These are phyloP conservation scores for Melanogrammus aeglefinus DNA, from an alignment of 2,797 vertebrate species.

Conservation along the genomic window DNA sequence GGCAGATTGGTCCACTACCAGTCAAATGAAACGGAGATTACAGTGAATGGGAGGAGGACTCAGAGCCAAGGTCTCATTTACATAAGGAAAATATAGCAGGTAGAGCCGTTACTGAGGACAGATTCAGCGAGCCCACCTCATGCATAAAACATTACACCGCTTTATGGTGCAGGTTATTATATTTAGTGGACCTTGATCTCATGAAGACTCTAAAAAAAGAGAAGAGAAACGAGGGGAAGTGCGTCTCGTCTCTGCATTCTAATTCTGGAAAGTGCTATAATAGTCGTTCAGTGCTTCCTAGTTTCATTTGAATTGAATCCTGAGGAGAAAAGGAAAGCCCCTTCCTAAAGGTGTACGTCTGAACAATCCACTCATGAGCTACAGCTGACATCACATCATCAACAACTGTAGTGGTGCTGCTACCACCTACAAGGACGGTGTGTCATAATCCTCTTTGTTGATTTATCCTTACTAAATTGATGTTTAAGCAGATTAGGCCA, in stretches of 20 bases:
- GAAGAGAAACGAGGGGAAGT: conserved; percentile 11
- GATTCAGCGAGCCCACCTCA: conserved; percentile 62
- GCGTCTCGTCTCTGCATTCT: conserved; percentile 16
- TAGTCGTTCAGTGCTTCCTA: conserved; percentile 9
- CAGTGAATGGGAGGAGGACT: conserved; percentile 42
- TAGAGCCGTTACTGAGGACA: conserved; percentile 57
- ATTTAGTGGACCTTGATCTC: conserved; percentile 54
- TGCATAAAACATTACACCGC: conserved; percentile 68
- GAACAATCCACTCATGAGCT: neutral
- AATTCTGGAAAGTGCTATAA: neutral
- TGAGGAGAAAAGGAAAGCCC: neutral
- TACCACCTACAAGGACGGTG: neutral
- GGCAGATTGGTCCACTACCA: conserved; percentile 31
- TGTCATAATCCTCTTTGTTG: neutral
- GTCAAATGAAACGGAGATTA: conserved; percentile 69
- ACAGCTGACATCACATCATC: neutral
- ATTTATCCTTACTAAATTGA: neutral
- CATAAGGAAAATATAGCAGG: conserved; percentile 61
- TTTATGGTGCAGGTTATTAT: conserved; percentile 56
- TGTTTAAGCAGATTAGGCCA: neutral
- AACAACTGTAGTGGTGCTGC: neutral
- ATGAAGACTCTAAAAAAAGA: conserved; percentile 30
- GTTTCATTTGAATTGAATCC: conserved; percentile 8
- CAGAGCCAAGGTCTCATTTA: conserved; percentile 60
- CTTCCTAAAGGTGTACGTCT: neutral